These are phyloP conservation scores for Callyntrura sp. DNA, from an alignment of 2,888 invertebrate species.

Conservation along the genomic window DNA sequence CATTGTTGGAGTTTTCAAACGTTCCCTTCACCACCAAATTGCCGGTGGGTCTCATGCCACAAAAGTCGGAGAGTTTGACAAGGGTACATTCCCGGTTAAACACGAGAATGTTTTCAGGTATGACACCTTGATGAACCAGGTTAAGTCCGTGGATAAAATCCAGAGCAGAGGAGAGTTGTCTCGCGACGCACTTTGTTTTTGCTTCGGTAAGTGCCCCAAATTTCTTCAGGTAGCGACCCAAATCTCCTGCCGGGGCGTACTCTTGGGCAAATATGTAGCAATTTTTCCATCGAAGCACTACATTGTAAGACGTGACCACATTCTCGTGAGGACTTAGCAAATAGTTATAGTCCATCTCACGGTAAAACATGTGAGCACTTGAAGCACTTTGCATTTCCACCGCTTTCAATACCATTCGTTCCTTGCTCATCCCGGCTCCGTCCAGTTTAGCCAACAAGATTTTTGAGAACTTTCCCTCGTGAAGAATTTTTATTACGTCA, in stretches of 20 bases:
- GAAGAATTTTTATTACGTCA: conserved; percentile 89
- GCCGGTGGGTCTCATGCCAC: conserved; percentile 89
- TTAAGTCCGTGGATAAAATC: conserved; percentile 93
- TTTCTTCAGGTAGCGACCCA: conserved; percentile 86
- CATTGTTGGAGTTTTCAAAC: conserved; percentile 32
- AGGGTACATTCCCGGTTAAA: conserved; percentile 89
- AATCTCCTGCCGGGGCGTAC: conserved; percentile 90
- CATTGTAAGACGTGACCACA: conserved; percentile 91
- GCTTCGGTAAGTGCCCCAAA: conserved; percentile 67
- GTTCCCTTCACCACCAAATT: conserved; percentile 87
- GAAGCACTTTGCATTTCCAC: conserved; percentile 94
- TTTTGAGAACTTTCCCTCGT: conserved; percentile 90
- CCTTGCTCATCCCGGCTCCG: conserved; percentile 88
- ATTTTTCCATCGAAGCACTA: conserved; percentile 88
- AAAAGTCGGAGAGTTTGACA: conserved; percentile 91
- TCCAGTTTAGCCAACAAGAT: conserved; percentile 89
- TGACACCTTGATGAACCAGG: conserved; percentile 91
- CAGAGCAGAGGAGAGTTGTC: conserved; percentile 91
- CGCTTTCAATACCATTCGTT: conserved; percentile 92
- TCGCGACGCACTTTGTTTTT: conserved; percentile 88
- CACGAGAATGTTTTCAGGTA: conserved; percentile 90
- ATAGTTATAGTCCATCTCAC: conserved; percentile 92
- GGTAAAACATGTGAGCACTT: conserved; percentile 90
- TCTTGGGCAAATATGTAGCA: conserved; percentile 90
- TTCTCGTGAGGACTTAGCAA: conserved; percentile 92